These are phyloP conservation scores for Agapornis canus DNA, from an alignment of 2,797 vertebrate genomes.

Conservation along the genomic window DNA sequence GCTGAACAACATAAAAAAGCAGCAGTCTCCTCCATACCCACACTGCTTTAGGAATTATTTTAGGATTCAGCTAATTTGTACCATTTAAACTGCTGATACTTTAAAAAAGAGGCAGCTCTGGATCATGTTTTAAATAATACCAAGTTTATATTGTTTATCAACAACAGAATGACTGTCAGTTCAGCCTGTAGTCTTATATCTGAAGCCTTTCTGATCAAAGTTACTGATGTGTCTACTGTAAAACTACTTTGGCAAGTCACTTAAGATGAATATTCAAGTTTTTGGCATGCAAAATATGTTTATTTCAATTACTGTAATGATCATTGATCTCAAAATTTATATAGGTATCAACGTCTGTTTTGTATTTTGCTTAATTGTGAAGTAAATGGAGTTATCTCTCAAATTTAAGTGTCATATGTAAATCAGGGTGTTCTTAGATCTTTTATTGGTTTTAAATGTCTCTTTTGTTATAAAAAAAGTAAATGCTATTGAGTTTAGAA, in stretches of 20 bases:
- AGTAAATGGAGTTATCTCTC: neutral
- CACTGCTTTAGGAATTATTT: neutral
- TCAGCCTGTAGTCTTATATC: neutral
- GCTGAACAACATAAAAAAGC: constrained; percentile 13
- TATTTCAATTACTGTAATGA: rapidly evolving
- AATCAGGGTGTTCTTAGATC: rapidly evolving
- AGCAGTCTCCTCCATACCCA: neutral
- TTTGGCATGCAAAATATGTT: neutral
- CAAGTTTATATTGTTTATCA: neutral
- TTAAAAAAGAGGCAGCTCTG: neutral
- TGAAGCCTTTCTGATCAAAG: neutral
- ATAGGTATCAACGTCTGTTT: neutral
- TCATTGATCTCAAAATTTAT: neutral
- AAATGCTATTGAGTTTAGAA: neutral
- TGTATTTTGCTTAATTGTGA: neutral
- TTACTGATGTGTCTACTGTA: neutral
- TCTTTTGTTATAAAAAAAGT: neutral
- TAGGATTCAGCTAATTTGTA: neutral
- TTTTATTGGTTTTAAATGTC: neutral
- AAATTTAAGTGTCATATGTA: neutral
- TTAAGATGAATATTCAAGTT: neutral
- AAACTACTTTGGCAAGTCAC: neutral
- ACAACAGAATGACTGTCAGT: neutral
- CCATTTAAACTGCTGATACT: neutral
- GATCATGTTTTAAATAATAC: neutral